Evolutionary conservation across 2,113 vertebrate species (phyloP), one percentile per base, ranked within the genome.

Genomic region (Ctenodactylus gundi): DNA sequence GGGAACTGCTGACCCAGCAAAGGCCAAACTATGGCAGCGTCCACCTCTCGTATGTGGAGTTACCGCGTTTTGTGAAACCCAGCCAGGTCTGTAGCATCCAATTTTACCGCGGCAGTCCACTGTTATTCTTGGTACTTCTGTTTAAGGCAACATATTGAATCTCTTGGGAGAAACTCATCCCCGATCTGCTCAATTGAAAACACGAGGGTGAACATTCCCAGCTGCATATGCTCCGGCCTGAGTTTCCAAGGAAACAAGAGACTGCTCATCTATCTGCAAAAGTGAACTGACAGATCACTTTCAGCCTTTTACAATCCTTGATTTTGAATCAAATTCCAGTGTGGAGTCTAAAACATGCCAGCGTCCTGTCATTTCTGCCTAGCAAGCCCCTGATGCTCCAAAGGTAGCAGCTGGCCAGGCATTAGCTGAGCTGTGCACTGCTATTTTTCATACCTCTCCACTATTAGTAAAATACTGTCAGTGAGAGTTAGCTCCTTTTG

Each of bases 221-320:
- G 95, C 85, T 82, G 92, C 95, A 96, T 97, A 97, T 96, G 95
- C 97, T 93, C 96, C 97, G 93, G 75, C 87, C 89, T 53, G 58
- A 41, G 97, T 98, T 98, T 98, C 98, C 98, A 97, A 97, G 98
- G 98, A 98, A 98, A 98, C 97, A 67, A 97, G 93, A 0, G 4
- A 94, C 39, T 96, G 95, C 95, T 98, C 96, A 88, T 98, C 96
- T 96, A 93, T 27, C 76, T 25, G 87, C 94, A 55, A 64, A 98
- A 98, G 96, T 96, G 90, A 98, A 98, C 70, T 64, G 95, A 97
- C 6, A 91, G 95, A 91, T 96, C 62, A 1, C 88, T 95, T 96
- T 95, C 0, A 0, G 77, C 88, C 95, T 85, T 84, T 95, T 87
- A 82, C 49, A 96, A 96, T 95, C 72, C 31, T 88, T 13, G 96